Base-by-base conservation (phyloP, 1,140 invertebrate genomes). In the Neuroterus valhalla region DNA sequence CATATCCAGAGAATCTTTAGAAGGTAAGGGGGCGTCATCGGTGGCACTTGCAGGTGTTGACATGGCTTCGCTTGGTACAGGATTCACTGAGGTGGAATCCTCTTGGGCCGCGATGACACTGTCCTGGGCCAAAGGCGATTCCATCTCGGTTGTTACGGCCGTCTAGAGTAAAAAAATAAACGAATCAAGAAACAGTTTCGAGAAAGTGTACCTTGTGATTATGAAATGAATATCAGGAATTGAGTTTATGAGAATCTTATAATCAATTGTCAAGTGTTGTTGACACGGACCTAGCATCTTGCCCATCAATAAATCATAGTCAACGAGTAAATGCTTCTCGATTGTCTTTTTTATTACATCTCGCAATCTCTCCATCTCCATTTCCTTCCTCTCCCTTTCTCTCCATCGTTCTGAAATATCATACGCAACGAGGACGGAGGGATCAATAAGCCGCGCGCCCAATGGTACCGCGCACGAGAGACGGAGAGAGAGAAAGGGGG, bases 361-460 rank as follows among this genome's bases (percentile, higher is more conserved):
- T 52, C 15, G 15, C 48, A 17, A 42, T 31, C 15, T 43, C 66
- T 46, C 38, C 43, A 19, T 69, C n/a, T 73, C 31, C 31, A 38
- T 2, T 68, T 42, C 44, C 15, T 70, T n/a, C 46, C 31, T 62
- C 46, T 73, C 74, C 46, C 66, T 76, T 52, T 69, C 4, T 3
- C 46, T 73, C 26, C 45, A 62, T 26, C 55, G 76, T 70, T 75
- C 72, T 68, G 70, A 71, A 72, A 62, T 78, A 62, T 46, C 67
- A 70, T 75, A 72, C 55, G 52, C 10, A 42, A 79, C 74, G 76
- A 81, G 80, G 81, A 85, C 72, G 78, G 76, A 76, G 85, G 83
- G 86, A 89, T 89, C 88, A 86, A 89, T 89, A 89, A 89, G 86
- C 82, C 85, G 82, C 76, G 82, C 84, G 82, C 80, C 74, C 72